Evolutionary conservation across 37 sponge, comb jelly and placozoan species (phyloP).

Genomic region (Tethya wilhelma): DNA sequence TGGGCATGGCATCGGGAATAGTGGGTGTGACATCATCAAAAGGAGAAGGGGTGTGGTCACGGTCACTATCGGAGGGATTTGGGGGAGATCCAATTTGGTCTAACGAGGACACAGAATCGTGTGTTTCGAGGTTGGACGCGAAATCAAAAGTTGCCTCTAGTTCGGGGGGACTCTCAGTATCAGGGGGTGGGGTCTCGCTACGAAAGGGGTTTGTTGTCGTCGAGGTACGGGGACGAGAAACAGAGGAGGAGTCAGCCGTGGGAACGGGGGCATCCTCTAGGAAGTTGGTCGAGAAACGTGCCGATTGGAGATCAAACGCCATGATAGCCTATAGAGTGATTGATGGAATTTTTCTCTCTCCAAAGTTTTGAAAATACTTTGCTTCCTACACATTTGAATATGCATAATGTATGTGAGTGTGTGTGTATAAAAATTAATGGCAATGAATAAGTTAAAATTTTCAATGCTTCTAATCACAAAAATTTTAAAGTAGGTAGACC

Average conservation of each 20-base stretch:
- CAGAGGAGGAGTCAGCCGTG: not conserved
- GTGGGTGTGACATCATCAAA: not conserved
- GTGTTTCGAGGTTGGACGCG: slow-evolving; percentile 20
- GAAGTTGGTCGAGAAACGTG: slow-evolving; percentile 23
- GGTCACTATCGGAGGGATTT: too few relatives aligned
- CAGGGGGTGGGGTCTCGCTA: not conserved
- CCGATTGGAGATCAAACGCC: not conserved
- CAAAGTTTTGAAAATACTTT: too few relatives aligned
- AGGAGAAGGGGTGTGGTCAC: not conserved
- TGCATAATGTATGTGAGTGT: too few relatives aligned
- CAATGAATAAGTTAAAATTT: too few relatives aligned
- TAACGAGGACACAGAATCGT: slow-evolving; percentile 19
- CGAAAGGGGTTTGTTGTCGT: not conserved
- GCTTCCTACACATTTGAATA: too few relatives aligned
- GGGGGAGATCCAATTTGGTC: slow-evolving; percentile 7
- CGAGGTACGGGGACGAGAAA: not conserved
- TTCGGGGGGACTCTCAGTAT: not conserved
- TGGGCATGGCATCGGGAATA: too few relatives aligned
- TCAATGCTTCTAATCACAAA: too few relatives aligned
- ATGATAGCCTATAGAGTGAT: not conserved
- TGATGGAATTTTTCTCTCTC: not conserved
- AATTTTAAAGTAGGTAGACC: too few relatives aligned
- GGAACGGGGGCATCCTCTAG: not conserved
- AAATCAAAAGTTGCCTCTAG: slow-evolving; percentile 4
- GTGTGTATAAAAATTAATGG: too few relatives aligned